phyloP scores from a whole-genome alignment of 2,113 vertebrate genomes.

The Cyrtonyx montezumae region DNA sequence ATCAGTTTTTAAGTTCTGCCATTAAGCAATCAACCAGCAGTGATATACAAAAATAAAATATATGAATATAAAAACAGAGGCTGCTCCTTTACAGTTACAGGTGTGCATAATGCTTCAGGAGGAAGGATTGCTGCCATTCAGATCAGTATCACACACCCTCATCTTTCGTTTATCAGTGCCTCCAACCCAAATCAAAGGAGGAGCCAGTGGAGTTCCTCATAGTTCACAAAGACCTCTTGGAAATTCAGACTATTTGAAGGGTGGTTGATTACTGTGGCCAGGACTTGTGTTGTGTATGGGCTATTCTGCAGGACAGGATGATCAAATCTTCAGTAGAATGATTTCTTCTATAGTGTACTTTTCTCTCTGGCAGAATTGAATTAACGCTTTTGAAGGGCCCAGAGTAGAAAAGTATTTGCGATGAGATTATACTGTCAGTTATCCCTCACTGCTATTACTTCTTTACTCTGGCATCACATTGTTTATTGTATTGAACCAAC shows the following conservation, averaged over 20 bases:
- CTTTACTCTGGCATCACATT: not conserved
- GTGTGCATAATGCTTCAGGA: not conserved
- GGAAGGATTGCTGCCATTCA: not conserved
- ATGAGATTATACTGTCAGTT: accelerated
- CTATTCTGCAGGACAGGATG: not conserved
- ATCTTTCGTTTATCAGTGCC: not conserved
- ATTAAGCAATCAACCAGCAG: not conserved
- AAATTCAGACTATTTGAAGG: not conserved
- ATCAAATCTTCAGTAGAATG: not conserved
- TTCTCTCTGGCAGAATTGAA: not conserved
- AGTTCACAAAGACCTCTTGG: not conserved
- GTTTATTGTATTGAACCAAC: not conserved
- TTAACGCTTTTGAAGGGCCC: not conserved
- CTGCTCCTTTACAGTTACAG: not conserved
- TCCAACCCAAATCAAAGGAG: not conserved
- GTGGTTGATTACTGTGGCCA: not conserved
- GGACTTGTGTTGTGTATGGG: not conserved
- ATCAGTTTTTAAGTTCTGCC: not conserved
- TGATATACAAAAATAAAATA: not conserved
- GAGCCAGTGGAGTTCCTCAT: not conserved
- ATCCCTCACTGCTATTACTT: not conserved
- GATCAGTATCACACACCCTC: not conserved
- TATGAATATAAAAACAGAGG: not conserved
- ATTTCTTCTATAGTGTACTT: not conserved
- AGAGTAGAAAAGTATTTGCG: not conserved